These are phyloP conservation scores for Pachyramphus minor DNA, from an alignment of 2,113 vertebrate genomes.

Conservation along the genomic window DNA sequence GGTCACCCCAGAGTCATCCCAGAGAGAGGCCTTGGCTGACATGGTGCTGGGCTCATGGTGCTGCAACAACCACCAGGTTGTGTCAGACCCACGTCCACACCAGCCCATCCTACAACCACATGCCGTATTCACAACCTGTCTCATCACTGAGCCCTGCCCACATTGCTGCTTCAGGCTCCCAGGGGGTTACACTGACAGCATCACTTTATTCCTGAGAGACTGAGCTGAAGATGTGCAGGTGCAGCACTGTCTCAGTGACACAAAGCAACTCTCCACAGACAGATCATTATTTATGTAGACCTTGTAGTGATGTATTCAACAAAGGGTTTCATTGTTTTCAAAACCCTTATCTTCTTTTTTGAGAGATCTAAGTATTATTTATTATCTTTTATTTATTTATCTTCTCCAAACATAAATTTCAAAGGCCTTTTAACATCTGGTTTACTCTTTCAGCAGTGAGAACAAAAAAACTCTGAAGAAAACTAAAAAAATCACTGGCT, in stretches of 20 bases:
- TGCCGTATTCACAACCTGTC: not conserved
- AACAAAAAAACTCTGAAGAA: not conserved
- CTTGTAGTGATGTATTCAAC: not conserved
- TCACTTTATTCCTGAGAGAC: not conserved
- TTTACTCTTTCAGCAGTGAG: not conserved
- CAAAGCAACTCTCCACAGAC: not conserved
- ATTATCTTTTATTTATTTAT: slow-evolving; percentile 15
- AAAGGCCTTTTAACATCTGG: slow-evolving; percentile 20
- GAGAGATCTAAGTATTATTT: not conserved
- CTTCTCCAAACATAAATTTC: slow-evolving; percentile 14
- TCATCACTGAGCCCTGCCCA: accelerated
- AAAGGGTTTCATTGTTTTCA: not conserved
- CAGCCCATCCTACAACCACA: not conserved
- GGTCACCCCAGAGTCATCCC: not conserved
- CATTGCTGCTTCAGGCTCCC: not conserved
- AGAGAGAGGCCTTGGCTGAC: not conserved
- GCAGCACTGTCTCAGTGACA: not conserved
- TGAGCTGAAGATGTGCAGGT: not conserved
- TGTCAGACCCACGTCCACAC: accelerated
- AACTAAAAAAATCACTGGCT: not conserved
- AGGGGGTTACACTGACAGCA: not conserved
- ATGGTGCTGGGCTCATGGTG: not conserved
- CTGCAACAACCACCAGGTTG: accelerated
- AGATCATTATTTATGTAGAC: not conserved
- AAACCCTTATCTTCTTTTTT: not conserved